These are phyloP conservation scores for Pangasianodon gigas DNA, from an alignment of 2,113 vertebrate species.

Conservation along the genomic window DNA sequence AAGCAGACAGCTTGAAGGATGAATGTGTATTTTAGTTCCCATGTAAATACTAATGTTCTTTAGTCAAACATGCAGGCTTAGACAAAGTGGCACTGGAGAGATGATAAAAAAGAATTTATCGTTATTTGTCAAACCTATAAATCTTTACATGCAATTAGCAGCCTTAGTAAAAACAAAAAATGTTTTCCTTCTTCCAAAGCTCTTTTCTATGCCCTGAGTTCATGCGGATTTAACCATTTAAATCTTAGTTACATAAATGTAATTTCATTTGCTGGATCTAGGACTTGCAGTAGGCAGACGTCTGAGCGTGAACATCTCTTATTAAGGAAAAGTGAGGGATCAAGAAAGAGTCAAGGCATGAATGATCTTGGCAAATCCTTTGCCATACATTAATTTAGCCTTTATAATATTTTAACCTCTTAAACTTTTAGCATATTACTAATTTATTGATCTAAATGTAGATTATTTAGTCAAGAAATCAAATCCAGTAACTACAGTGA, in stretches of 20 bases:
- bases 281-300: background rate
- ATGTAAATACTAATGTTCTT: background rate
- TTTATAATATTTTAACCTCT: background rate
- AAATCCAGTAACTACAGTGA: background rate
- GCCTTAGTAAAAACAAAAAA: background rate
- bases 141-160: background rate
- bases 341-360: background rate
- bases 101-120: background rate
- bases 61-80: background rate
- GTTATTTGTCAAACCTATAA: background rate
- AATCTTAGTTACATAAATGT: conserved; percentile 34
- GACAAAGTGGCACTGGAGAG: background rate
- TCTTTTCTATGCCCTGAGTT: conserved; percentile 1
- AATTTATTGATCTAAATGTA: background rate
- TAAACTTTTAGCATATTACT: background rate
- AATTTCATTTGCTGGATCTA: conserved; percentile 8
- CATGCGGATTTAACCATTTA: conserved; percentile 17
- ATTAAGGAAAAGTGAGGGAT: conserved; percentile 1
- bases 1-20: conserved; percentile 4
- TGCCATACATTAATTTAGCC: background rate
- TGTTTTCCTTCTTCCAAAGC: background rate
- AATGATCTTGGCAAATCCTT: background rate
- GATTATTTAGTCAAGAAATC: background rate
- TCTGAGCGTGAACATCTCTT: conserved; percentile 1
- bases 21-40: background rate